These are phyloP conservation scores for Andrena bucephala DNA, from an alignment of 2,888 invertebrate species.

Conservation along the genomic window DNA sequence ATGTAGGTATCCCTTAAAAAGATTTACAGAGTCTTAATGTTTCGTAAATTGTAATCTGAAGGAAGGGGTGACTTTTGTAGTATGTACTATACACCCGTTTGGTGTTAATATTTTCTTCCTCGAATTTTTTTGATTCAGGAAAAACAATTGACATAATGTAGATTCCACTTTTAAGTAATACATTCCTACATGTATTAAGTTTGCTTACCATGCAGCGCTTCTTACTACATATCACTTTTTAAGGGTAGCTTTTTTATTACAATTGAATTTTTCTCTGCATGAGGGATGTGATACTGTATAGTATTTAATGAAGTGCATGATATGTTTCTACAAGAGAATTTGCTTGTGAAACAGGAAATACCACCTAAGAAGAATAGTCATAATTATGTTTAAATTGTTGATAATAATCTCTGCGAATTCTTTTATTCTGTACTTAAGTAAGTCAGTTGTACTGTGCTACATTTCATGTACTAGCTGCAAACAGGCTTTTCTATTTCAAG, in stretches of 20 bases:
- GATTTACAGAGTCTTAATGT: too few species aligned
- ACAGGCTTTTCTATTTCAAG: constrained; percentile 34
- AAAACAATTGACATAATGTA: neutral
- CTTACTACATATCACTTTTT: constrained; percentile 27
- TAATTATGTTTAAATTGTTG: neutral
- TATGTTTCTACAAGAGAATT: constrained; percentile 10
- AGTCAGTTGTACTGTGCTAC: neutral
- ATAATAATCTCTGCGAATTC: neutral
- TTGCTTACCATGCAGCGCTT: constrained; percentile 36
- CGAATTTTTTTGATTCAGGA: neutral
- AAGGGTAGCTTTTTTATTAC: constrained; percentile 26
- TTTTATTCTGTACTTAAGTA: neutral
- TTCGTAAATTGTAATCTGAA: too few species aligned
- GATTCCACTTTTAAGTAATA: constrained; percentile 3
- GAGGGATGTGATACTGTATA: constrained; percentile 31
- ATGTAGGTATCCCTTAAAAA: too few species aligned
- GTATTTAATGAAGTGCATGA: constrained; percentile 49
- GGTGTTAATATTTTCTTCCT: neutral
- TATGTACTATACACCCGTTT: neutral
- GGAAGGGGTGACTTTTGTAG: too few species aligned
- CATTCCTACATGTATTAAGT: constrained; percentile 24
- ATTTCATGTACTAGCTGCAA: neutral
- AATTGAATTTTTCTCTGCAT: constrained; percentile 31
- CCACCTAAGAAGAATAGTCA: neutral
- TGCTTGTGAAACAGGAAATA: neutral